Base-by-base conservation (phyloP, 2,797 vertebrate genomes). In the Enoplosus armatus region DNA sequence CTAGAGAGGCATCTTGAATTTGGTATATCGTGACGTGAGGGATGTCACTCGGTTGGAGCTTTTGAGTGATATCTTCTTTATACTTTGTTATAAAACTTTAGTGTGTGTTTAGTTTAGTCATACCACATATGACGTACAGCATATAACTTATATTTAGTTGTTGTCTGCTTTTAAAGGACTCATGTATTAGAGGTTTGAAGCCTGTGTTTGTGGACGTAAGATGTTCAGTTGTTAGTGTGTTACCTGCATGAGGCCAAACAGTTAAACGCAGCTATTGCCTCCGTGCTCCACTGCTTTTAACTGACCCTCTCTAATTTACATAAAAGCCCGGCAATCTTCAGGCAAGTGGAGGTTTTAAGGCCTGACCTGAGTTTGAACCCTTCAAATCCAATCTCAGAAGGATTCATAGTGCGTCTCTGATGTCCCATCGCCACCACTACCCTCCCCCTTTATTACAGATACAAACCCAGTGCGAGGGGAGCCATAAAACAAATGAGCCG, bases 341-440 rank as follows among this genome's bases (percentile, higher is more conserved):
- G 45, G 41, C 26, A 6, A 33, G 50, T 14, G 16, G 26, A 63
- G 80, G 66, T 65, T 79, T 22, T 41, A 67, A 50, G 70, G 73
- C 65, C 70, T 90, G 91, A 94, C 91, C 92, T 31, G 53, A 60
- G 83, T 63, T 86, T 93, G 90, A 93, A 89, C 92, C 80, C 80
- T 33, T 67, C 60, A 78, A 86, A 90, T 81, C 81, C 89, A 86
- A 88, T 87, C 78, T 85, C 60, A 14, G 59, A 66, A 72, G 62
- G 68, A 53, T 80, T 75, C 56, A 18, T 67, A 5, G 43, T 74
- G 72, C 35, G 6, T 66, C 81, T 82, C 72, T 27, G 62, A 79
- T 71, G 82, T n/a, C 75, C 58, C 73, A 80, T 80, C 76, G 31
- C 26, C 77, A 8, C 61, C n/a, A 2, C 45, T 16, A 20, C 59